phyloP scores from a whole-genome alignment of 64 coral and sea anemone species.

The Actinia tenebrosa region DNA sequence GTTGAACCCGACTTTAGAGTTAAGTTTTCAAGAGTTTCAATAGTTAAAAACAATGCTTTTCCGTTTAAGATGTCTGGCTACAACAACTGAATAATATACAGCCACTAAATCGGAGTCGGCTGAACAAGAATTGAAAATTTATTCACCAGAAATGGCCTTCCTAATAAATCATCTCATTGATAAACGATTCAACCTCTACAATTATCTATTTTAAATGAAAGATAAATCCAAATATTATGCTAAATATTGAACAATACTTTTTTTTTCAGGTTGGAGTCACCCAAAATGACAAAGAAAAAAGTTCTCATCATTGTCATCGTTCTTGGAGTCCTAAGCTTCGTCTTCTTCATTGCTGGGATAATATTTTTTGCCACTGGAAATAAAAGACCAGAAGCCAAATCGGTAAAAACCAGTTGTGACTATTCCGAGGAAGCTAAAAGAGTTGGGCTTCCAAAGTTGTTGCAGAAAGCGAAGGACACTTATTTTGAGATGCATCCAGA shows the following conservation, averaged over 20 bases:
- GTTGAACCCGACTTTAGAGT: too few species aligned
- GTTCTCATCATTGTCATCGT: not conserved
- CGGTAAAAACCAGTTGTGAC: not conserved
- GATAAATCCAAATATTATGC: too few species aligned
- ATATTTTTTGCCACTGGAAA: not conserved
- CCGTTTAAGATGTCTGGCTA: too few species aligned
- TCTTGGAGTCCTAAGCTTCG: constrained; percentile 1
- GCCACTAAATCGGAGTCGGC: too few species aligned
- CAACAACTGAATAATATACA: too few species aligned
- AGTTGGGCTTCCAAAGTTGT: constrained; percentile 38
- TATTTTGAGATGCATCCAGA: constrained; percentile 53
- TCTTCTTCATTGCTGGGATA: not conserved
- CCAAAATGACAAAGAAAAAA: not conserved
- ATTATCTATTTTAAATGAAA: too few species aligned
- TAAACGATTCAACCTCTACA: too few species aligned
- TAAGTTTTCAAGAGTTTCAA: too few species aligned
- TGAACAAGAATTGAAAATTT: too few species aligned
- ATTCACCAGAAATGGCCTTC: too few species aligned
- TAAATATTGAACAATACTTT: not conserved
- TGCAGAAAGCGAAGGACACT: constrained; percentile 55
- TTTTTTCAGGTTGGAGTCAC: not conserved
- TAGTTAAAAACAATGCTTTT: too few species aligned
- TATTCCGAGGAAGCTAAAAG: constrained; percentile 61
- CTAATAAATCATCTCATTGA: too few species aligned
- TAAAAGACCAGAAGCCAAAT: not conserved